Evolutionary conservation across 1,140 invertebrate species (phyloP), one percentile per base, ranked within the genome.

Genomic region (Leptinotarsa texana): DNA sequence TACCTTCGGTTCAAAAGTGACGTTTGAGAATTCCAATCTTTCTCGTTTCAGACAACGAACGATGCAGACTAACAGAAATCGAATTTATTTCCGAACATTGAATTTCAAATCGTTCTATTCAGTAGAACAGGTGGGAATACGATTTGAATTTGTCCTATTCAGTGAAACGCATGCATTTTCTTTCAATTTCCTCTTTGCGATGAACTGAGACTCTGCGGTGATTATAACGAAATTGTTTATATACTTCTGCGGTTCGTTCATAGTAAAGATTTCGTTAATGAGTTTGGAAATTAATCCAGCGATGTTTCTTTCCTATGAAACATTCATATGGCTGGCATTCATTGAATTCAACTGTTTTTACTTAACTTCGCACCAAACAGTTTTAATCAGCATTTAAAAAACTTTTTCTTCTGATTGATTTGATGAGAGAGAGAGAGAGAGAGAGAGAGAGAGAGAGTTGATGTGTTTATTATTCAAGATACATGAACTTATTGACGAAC

Each of bases 71-170:
- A 42, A 57, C n/a, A 57, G 51, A 57, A 57, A 17, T 18, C 51
- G 51, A 57, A 57, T 18, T 42, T 42, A 42, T 42, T 57, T 57
- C 17, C 51, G 51, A 57, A 57, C n/a, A 57, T 57, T 57, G 51
- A 4, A 57, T 57, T 57, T 57, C 51, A 57, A 57, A 57, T 57
- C 51, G 51, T 13, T 57, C 51, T 57, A 57, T 57, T 57, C 51
- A 57, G 51, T 13, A 57, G 51, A 57, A n/a, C 51, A 57, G n/a
- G n/a, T 57, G 51, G 51, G n/a, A 57, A 57, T 15, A 57, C 51
- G 51, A 57, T 57, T 57, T 57, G 15, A 57, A 15, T 42, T 42
- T 42, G 33, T 42, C n/a, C 51, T 18, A 57, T 57, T 57, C 51
- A 57, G 51, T 57, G 51, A 57, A 18, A 57, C n/a, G 13, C n/a